Conservation (phyloP, 2,888 invertebrate genomes). For the Pocota personata region DNA sequence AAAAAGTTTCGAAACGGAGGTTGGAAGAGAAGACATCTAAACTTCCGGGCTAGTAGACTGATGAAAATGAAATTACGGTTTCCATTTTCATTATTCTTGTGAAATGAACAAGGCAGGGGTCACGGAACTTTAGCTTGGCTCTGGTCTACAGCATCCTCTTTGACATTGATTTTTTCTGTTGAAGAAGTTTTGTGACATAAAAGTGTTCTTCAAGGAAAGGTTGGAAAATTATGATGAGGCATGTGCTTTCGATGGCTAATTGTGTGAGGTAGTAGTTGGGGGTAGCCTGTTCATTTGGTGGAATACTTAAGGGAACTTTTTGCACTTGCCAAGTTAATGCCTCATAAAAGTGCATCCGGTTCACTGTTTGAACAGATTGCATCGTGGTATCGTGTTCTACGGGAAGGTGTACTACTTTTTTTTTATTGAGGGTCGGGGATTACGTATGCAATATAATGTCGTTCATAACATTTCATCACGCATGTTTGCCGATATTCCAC, state of each 20-base stretch:
- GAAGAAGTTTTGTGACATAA: constrained; percentile 1
- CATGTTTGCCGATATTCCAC: too few species aligned
- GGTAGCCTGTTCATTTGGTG: neutral
- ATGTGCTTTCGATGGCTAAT: neutral
- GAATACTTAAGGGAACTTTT: neutral
- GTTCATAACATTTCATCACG: too few species aligned
- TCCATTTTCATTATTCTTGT: constrained; percentile 55
- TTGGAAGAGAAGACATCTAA: constrained; percentile 27
- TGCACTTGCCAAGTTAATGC: neutral
- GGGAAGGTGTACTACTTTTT: too few species aligned
- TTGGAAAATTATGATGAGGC: neutral
- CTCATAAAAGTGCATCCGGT: neutral
- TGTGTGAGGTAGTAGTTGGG: neutral
- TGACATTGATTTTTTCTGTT: constrained; percentile 31
- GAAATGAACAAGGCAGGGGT: constrained; percentile 37
- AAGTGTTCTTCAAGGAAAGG: neutral
- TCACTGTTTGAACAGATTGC: too few species aligned
- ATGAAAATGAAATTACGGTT: constrained; percentile 67
- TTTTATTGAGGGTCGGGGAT: too few species aligned
- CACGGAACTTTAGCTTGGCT: constrained; percentile 15
- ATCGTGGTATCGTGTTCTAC: too few species aligned
- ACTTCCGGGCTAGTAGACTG: constrained; percentile 55
- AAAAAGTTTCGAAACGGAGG: constrained; percentile 39
- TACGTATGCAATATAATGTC: too few species aligned
- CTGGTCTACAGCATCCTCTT: neutral